phyloP scores from a whole-genome alignment of 2,113 vertebrate species.

The Etia nguti region DNA sequence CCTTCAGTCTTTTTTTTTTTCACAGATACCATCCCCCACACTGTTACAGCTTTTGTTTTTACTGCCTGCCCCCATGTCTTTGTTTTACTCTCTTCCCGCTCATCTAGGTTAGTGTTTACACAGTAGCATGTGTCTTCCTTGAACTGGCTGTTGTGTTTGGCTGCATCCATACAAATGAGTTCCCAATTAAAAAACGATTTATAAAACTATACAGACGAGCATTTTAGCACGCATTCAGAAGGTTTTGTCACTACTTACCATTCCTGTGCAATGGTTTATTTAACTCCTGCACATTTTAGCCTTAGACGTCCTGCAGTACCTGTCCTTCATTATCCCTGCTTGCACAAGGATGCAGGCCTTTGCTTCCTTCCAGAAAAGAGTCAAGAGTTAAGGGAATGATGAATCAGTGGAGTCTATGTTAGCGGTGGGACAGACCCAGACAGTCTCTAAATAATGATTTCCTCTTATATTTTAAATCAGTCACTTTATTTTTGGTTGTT shows the following conservation, averaged over 20 bases:
- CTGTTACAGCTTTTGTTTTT: background rate
- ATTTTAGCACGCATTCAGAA: background rate
- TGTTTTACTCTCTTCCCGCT: background rate
- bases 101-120: background rate
- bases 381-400: background rate
- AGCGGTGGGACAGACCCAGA: background rate
- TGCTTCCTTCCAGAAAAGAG: rapidly evolving
- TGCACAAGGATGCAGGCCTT: background rate
- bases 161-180: background rate
- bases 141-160: background rate
- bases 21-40: background rate
- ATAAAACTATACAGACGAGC: background rate
- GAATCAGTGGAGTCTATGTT: background rate
- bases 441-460: background rate
- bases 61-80: background rate
- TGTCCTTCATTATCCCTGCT: background rate
- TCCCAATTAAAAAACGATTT: background rate
- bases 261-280: background rate
- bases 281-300: background rate
- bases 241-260: background rate
- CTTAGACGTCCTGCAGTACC: background rate
- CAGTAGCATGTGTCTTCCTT: background rate
- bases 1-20: background rate
- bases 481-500: rapidly evolving
- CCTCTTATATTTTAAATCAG: background rate